Evolutionary conservation across 2,888 invertebrate genomes (phyloP), one percentile per base, ranked within the genome.

Genomic region (Drosophila mulleri): DNA sequence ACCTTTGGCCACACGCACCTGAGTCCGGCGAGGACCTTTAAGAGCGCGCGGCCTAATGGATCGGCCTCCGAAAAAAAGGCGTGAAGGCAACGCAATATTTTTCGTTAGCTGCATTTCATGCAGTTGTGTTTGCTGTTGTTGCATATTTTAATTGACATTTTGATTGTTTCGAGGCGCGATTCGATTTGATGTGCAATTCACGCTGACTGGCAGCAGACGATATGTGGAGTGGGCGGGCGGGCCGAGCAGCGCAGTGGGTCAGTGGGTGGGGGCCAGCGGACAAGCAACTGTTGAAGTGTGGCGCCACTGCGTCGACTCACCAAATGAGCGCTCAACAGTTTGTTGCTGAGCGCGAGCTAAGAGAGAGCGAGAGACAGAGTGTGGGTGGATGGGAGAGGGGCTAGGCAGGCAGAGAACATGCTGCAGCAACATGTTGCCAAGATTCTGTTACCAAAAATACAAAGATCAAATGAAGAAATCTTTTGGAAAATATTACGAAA

Each of bases 141-240:
- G 74, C 72, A 83, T 83, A 81, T 81, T 78, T 72, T 75, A 87
- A 84, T 84, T 89, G 84, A 81, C 84, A 89, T 68, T 81, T 89
- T 89, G 82, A 84, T 84, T 84, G 89, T 83, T 84, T 81, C 71
- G 63, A 66, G 77, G 73, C 59, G 78, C 72, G 75, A 71, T 80
- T 78, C 71, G 72, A 80, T 69, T 88, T 82, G 70, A 75, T 82
- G 72, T 80, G 89, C 83, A 86, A 75, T 78, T 78, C 68, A 60
- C 63, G 69, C 62, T 58, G 44, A 62, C 50, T 59, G 56, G 58
- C 58, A 53, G 20, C 8, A 3, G 32, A 8, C 18, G 29, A 12
- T 32, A 32, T 0, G 5, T 9, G 16, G 20, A 29, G 23, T 16
- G 2, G 37, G 16, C 16, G 7, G 7, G n/a, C 41, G 26, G 11